These are phyloP conservation scores for Todiramphus chloris DNA, from an alignment of 2,113 vertebrate genomes.

Conservation along the genomic window DNA sequence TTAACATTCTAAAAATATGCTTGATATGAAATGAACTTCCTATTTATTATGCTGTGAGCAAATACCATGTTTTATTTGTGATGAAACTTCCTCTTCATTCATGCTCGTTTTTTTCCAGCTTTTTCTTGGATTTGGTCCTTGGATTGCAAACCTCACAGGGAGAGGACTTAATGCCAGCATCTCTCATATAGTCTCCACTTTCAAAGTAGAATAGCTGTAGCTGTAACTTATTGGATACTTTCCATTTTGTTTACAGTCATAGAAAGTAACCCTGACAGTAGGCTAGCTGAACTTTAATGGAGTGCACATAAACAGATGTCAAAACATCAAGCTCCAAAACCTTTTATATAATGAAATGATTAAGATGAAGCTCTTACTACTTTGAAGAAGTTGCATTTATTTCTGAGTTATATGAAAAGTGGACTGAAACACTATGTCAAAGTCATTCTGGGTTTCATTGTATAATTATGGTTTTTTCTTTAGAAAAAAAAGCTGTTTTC, in stretches of 20 bases:
- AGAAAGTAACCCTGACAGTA: background rate
- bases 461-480: background rate
- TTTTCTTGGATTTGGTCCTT: background rate
- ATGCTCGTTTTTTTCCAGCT: background rate
- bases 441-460: background rate
- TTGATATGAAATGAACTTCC: background rate
- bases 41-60: background rate
- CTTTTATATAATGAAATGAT: background rate
- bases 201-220: background rate
- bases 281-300: background rate
- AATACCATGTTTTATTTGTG: background rate
- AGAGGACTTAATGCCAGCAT: background rate
- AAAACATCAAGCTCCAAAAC: background rate
- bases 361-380: background rate
- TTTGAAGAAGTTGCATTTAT: background rate
- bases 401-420: background rate
- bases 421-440: background rate
- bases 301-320: background rate
- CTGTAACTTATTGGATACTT: background rate
- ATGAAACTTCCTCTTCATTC: background rate
- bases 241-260: background rate
- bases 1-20: background rate
- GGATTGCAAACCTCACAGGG: background rate
- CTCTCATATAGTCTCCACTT: background rate
- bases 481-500: background rate